Conservation (phyloP, 1,140 invertebrate genomes). For the Bombus huntii region DNA sequence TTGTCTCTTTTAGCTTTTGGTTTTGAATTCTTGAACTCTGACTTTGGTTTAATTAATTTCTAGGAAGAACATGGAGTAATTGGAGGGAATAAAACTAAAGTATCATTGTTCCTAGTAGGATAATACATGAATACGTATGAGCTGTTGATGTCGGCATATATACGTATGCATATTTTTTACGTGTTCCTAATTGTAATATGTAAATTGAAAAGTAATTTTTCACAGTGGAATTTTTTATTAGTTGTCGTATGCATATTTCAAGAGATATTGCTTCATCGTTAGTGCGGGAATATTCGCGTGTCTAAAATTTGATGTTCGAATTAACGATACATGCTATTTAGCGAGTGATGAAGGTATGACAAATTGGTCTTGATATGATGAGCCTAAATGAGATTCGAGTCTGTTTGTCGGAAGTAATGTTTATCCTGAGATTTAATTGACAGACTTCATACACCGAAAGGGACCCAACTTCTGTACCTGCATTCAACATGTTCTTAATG, state of each 20-base stretch:
- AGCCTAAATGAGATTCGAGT: neutral
- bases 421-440: constrained; percentile 3
- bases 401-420: constrained; percentile 7
- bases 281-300: neutral
- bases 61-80: neutral
- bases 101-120: neutral
- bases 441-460: neutral
- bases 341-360: neutral
- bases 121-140: neutral
- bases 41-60: too few species aligned
- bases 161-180: too few species aligned
- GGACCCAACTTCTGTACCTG: neutral
- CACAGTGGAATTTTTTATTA: neutral
- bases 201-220: neutral
- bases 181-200: neutral
- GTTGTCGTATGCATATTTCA: neutral
- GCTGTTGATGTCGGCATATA: neutral
- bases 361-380: neutral
- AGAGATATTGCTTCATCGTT: neutral
- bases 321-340: neutral
- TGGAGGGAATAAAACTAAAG: neutral
- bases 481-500: neutral
- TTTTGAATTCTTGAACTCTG: too few species aligned
- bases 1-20: neutral
- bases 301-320: neutral